Evolutionary conservation across 2,888 invertebrate species (phyloP).

Genomic region (Furcula furcula): DNA sequence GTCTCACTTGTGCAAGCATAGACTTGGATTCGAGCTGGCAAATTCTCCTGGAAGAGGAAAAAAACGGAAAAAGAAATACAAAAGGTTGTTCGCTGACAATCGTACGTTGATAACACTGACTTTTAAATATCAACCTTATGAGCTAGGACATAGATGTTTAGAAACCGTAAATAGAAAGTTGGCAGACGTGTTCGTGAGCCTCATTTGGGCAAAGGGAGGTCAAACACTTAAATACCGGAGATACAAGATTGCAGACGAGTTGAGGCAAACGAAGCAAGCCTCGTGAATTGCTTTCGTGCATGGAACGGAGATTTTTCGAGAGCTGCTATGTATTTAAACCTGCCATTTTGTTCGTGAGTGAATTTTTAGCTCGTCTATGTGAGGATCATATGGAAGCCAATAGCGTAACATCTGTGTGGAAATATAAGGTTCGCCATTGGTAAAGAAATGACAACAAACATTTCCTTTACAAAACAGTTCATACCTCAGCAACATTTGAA

Average conservation of each 20-base stretch:
- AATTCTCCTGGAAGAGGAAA: constrained; percentile 62
- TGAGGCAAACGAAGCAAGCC: constrained; percentile 71
- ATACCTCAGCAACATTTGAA: constrained; percentile 28
- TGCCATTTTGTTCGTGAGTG: constrained; percentile 29
- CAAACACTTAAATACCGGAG: constrained; percentile 75
- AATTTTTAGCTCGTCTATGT: constrained; percentile 12
- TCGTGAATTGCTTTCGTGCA: constrained; percentile 68
- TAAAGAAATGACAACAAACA: constrained; percentile 3
- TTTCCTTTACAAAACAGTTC: constrained; percentile 23
- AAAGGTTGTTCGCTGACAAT: constrained; percentile 56
- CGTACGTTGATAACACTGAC: constrained; percentile 30
- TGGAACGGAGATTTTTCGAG: constrained; percentile 58
- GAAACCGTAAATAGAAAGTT: constrained; percentile 39
- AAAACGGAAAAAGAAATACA: constrained; percentile 71
- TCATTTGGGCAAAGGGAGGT: constrained; percentile 74
- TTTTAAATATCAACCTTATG: constrained; percentile 42
- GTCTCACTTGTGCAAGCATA: constrained; percentile 53
- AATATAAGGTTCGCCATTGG: neutral
- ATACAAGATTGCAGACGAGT: constrained; percentile 75
- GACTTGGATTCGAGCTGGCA: constrained; percentile 65
- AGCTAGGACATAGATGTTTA: constrained; percentile 37
- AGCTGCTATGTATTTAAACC: constrained; percentile 41
- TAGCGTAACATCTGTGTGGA: neutral
- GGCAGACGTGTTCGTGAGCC: constrained; percentile 62
- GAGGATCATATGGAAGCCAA: neutral